Base-by-base conservation (phyloP, 1,140 invertebrate species). In the Caenorhabditis remanei region DNA sequence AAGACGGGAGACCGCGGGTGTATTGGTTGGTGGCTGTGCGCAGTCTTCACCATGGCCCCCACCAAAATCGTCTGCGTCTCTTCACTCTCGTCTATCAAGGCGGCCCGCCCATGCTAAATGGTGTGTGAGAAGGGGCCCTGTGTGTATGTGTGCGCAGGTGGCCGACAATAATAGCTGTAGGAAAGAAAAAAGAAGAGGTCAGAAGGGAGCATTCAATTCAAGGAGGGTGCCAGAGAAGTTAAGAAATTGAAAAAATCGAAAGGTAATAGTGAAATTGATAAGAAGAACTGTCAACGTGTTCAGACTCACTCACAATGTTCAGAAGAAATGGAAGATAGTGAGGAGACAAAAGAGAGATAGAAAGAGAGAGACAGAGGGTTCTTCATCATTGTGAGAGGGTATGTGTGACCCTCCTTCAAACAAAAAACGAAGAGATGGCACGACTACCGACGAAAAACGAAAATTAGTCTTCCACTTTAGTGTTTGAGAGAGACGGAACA, bases 111-210 rank as follows among this genome's bases (percentile, higher is more conserved):
- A 79, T 79, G 71, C 71, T 79, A 79, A 79, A 79, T 79, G 71
- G 71, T 79, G 71, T 79, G 71, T 79, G 71, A 79, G 71, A 79
- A 79, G 71, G 46, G 13, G 5, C 11, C 65, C 71, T 79, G 46
- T 79, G 71, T 79, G 24, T 65, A 32, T 32, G 71, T 79, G 71
- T 79, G 71, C 71, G 71, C 71, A 79, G 71, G 71, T 79, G 71
- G 71, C 71, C 71, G 71, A 79, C 71, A 79, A 79, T 79, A 79
- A 79, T 79, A 79, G 71, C 71, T 79, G 71, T 16, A 79, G 71
- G 53, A 79, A 46, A 79, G 46, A 46, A 43, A 11, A 50, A 50
- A 79, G 71, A 79, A 79, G 71, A 79, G 71, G 71, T 79, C 46
- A 79, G 24, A 50, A 79, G 71, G 53, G 71, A 79, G 71, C 71